Percentiles rank a stretch among this genome's conserved stretches.
Evolutionary conservation across 2,888 invertebrate species (phyloP).

Genomic region (Latrodectus hesperus): DNA sequence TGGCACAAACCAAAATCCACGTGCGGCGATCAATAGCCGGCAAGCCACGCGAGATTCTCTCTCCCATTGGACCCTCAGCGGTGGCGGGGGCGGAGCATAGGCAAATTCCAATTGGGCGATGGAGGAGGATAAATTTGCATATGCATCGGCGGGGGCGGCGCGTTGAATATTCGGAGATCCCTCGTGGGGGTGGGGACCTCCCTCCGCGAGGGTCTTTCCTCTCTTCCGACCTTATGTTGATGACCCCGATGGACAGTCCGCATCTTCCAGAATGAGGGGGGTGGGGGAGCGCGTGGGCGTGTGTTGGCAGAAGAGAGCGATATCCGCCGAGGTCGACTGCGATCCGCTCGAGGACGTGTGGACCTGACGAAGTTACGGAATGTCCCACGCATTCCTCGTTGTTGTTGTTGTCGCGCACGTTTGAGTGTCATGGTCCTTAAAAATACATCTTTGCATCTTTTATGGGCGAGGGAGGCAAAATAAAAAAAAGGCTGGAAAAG

Average conservation of each 20-base stretch:
- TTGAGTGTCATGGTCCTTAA: slow-evolving; percentile 32
- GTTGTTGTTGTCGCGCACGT: slow-evolving; percentile 24
- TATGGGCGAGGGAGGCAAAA: slow-evolving; percentile 9
- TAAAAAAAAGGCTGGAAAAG: background rate
- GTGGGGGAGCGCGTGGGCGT: background rate
- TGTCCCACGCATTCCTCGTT: slow-evolving; percentile 32
- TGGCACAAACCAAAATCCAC: slow-evolving; percentile 59
- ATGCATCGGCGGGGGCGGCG: slow-evolving; percentile 65
- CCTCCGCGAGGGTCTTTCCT: slow-evolving; percentile 2
- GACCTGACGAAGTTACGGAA: slow-evolving; percentile 23
- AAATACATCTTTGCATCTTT: slow-evolving; percentile 32
- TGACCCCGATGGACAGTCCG: slow-evolving; percentile 52
- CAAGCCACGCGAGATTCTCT: slow-evolving; percentile 39
- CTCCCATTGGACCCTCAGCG: slow-evolving; percentile 56
- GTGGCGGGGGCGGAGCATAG: slow-evolving; percentile 72
- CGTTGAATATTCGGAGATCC: slow-evolving; percentile 48
- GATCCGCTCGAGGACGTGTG: background rate
- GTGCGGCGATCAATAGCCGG: slow-evolving; percentile 65
- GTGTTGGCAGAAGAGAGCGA: background rate
- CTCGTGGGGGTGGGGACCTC: slow-evolving; percentile 9
- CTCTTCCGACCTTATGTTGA: slow-evolving; percentile 56
- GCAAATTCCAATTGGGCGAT: slow-evolving; percentile 70
- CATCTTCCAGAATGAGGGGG: background rate
- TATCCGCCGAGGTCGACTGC: background rate
- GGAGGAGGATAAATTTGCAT: slow-evolving; percentile 69